Conservation (phyloP, 2,888 invertebrate genomes). For the Acrobasis suavella region DNA sequence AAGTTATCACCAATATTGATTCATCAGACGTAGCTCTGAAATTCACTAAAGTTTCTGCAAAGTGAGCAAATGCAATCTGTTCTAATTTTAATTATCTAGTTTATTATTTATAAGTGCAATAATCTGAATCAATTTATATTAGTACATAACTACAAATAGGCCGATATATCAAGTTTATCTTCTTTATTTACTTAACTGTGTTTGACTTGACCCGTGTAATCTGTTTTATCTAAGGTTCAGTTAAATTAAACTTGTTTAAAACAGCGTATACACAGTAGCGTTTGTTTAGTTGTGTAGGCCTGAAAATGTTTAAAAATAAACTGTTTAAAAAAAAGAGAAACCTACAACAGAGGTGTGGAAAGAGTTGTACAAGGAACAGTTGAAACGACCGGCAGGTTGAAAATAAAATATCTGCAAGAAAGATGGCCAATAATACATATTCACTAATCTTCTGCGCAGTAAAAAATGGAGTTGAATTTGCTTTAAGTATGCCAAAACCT, state of each 20-base stretch:
- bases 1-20: too few relatives aligned
- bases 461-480: too few relatives aligned
- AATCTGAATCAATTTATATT: too few relatives aligned
- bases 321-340: constrained; percentile 4
- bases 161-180: not conserved
- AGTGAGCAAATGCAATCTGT: too few relatives aligned
- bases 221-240: constrained; percentile 18
- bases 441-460: too few relatives aligned
- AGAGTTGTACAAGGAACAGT: constrained; percentile 7
- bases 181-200: not conserved
- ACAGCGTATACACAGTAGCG: too few relatives aligned
- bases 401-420: constrained; percentile 20
- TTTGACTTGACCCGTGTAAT: constrained; percentile 1
- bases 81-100: too few relatives aligned
- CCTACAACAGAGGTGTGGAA: constrained; percentile 14
- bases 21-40: too few relatives aligned
- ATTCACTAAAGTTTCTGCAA: too few relatives aligned
- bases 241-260: constrained; percentile 5
- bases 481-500: too few relatives aligned
- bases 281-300: constrained; percentile 19
- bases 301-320: constrained; percentile 16
- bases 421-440: not conserved
- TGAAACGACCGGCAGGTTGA: not conserved
- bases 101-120: too few relatives aligned
- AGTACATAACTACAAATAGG: too few relatives aligned